phyloP scores from a whole-genome alignment of 1,140 invertebrate species.

The Plectus sambesii region DNA sequence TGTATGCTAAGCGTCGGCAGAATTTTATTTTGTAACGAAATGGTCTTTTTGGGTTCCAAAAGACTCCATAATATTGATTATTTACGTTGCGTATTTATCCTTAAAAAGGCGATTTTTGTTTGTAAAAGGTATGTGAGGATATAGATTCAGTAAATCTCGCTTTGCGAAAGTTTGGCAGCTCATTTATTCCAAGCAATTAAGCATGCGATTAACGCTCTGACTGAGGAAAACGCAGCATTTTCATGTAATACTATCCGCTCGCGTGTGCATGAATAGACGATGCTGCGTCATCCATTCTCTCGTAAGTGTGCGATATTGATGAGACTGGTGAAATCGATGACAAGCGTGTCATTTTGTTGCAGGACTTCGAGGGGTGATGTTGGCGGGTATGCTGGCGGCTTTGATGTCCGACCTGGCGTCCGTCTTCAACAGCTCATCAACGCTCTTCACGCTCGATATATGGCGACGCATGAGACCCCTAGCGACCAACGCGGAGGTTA shows the following conservation, averaged over 20 bases:
- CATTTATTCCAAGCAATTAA: conserved; percentile 4
- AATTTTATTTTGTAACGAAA: not conserved
- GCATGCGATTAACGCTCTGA: conserved; percentile 14
- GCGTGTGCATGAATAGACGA: not conserved
- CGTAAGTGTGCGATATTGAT: too few relatives aligned
- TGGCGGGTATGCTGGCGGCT: conserved; percentile 53
- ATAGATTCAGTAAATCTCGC: too few relatives aligned
- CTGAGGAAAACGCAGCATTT: not conserved
- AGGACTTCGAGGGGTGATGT: conserved; percentile 51
- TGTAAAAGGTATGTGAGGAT: too few relatives aligned
- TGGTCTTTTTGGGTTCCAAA: too few relatives aligned
- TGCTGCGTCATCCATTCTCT: conserved; percentile 7
- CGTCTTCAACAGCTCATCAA: conserved; percentile 52
- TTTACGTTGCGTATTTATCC: too few relatives aligned
- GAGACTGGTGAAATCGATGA: too few relatives aligned
- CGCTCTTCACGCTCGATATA: conserved; percentile 54
- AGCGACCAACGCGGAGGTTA: conserved; percentile 46
- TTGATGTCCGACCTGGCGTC: conserved; percentile 53
- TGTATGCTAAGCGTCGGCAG: not conserved
- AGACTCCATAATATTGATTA: too few relatives aligned
- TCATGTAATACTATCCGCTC: conserved; percentile 1
- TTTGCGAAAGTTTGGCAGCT: too few relatives aligned
- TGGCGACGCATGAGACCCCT: conserved; percentile 47
- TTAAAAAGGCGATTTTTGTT: too few relatives aligned
- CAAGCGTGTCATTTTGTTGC: too few relatives aligned